Base-by-base conservation (phyloP, 2,797 vertebrate genomes). In the Pipistrellus kuhlii region DNA sequence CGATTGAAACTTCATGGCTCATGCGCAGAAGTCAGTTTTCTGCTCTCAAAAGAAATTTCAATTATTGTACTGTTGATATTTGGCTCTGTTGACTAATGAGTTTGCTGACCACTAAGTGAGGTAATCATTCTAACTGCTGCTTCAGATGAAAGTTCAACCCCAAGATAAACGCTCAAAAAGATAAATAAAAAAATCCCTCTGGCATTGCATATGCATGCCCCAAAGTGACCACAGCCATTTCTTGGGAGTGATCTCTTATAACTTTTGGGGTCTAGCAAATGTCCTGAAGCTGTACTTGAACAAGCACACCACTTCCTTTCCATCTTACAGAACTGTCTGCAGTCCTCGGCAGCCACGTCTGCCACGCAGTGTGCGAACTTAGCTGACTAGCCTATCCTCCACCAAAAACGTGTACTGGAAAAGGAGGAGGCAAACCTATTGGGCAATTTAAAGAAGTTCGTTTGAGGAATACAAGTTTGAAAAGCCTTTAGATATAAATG, bases 221-320 rank as follows among this genome's bases (percentile, higher is more conserved):
- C 76, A 55, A 23, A 41, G 25, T 25, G 68, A 84, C 32, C 30
- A n/a, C 11, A 18, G 82, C 30, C 62, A 27, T 62, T 55, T 69
- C 41, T 66, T 11, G 3, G 35, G 4, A 76, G 41, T 72, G 20
- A 59, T 30, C 32, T 75, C 68, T 66, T 41, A 8, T 1, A 64
- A 44, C 59, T 72, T 93, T 5, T 38, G 71, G 0, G 32, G 44
- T 21, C 82, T 20, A 66, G 44, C 84, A 88, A 77, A 82, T 35
- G 46, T 23, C 75, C 46, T 48, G 27, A 62, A 77, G 96, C 97
- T 66, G 35, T 91, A 83, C 77, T 7, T 83, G 75, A 73, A 55
- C 41, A 71, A 75, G 46, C 64, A 93, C 5, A 21, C 18, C 53
- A 25, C 71, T 85, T 87, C 35, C 77, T 81, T 86, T 85, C 64